phyloP scores from a whole-genome alignment of 2,113 vertebrate species.

The Anser cygnoides region DNA sequence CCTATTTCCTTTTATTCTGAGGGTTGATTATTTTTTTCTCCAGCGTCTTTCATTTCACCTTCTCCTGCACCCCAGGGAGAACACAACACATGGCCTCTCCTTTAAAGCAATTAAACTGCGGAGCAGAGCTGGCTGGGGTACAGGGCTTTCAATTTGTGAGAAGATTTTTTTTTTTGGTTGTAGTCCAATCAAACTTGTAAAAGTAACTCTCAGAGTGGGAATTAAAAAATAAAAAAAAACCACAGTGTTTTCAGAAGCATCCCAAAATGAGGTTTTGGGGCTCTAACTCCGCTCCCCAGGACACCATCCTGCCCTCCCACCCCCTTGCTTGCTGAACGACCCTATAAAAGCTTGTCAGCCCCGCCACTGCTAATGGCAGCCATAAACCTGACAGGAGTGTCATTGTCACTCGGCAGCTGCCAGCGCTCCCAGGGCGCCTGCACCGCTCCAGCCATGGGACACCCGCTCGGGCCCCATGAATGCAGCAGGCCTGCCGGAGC shows the following conservation, averaged over 20 bases:
- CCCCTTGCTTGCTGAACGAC: not conserved
- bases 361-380: not conserved
- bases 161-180: not conserved
- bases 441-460: accelerated
- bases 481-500: not conserved
- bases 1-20: not conserved
- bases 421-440: not conserved
- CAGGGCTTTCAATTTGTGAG: slow-evolving; percentile 24
- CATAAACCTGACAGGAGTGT: slow-evolving; percentile 29
- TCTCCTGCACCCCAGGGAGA: slow-evolving; percentile 1
- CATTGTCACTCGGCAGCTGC: slow-evolving; percentile 7
- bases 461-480: not conserved
- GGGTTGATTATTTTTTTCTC: not conserved
- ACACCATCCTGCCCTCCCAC: not conserved
- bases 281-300: not conserved
- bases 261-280: not conserved
- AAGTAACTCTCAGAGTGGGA: slow-evolving; percentile 28
- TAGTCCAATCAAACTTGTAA: slow-evolving; percentile 54
- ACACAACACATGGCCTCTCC: slow-evolving; percentile 53
- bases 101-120: slow-evolving; percentile 55
- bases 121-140: slow-evolving; percentile 59
- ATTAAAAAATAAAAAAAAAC: not conserved
- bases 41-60: slow-evolving; percentile 41
- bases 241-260: slow-evolving; percentile 6
- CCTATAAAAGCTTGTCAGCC: not conserved